Evolutionary conservation across 2,113 vertebrate species (phyloP).

Genomic region (Thunnus maccoyii): DNA sequence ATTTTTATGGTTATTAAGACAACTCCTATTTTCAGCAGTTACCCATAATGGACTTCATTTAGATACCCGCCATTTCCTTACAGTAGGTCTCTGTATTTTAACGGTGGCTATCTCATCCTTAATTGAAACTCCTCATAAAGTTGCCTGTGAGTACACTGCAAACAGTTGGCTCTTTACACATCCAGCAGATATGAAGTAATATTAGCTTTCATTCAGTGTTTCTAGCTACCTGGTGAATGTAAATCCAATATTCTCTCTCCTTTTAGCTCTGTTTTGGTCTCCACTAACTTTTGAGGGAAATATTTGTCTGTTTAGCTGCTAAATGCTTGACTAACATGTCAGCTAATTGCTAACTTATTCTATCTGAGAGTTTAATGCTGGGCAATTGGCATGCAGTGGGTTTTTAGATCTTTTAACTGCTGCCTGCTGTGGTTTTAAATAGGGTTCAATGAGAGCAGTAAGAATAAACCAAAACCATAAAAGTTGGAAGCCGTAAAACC

Average conservation of each 20-base stretch:
- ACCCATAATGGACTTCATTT: too few species aligned
- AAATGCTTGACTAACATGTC: too few species aligned
- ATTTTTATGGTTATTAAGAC: neutral
- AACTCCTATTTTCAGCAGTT: neutral
- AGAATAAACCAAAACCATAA: too few species aligned
- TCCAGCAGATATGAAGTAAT: too few species aligned
- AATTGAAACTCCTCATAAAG: conserved; percentile 1
- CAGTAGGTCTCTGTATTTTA: neutral
- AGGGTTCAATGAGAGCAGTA: neutral
- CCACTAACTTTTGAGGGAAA: too few species aligned
- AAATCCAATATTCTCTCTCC: too few species aligned
- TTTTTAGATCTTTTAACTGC: neutral
- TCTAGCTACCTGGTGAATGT: too few species aligned
- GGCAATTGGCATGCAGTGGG: neutral
- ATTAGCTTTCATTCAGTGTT: too few species aligned
- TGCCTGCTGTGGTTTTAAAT: neutral
- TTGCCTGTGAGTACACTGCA: neutral
- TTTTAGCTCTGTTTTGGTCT: too few species aligned
- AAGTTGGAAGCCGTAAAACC: too few species aligned
- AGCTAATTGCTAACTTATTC: neutral
- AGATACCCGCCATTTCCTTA: neutral
- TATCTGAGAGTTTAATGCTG: neutral
- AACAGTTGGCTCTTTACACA: too few species aligned
- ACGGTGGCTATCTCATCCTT: conserved; percentile 16
- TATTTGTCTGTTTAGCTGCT: too few species aligned